A percentile compares a stretch with the other conserved stretches of the same genome.
Evolutionary conservation across 2,888 invertebrate genomes (phyloP).

Genomic region (Imbricaverruca yamaguchii): DNA sequence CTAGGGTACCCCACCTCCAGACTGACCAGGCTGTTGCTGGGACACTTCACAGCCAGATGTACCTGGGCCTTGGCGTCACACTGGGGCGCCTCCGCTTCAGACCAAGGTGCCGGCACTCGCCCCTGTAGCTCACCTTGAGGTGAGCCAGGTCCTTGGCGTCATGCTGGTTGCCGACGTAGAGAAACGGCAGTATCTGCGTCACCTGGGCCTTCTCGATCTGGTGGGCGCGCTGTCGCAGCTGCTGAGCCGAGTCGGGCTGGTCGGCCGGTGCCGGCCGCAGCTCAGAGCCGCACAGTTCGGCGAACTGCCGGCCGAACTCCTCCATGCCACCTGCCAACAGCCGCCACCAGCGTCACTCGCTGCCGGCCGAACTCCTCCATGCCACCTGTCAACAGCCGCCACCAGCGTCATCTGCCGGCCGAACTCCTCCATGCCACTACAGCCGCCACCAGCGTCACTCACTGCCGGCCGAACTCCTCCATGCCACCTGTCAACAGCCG

Average conservation of each 20-base stretch:
- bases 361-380: slow-evolving; percentile 29
- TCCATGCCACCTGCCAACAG: slow-evolving; percentile 30
- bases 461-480: slow-evolving; percentile 29
- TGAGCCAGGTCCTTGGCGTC: slow-evolving; percentile 65
- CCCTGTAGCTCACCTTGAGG: slow-evolving; percentile 46
- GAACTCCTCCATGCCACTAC: slow-evolving; percentile 31
- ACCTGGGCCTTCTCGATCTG: slow-evolving; percentile 61
- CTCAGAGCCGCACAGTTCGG: slow-evolving; percentile 61
- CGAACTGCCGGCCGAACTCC: slow-evolving; percentile 35
- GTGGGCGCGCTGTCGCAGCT: slow-evolving; percentile 38
- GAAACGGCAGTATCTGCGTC: slow-evolving; percentile 67
- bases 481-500: slow-evolving; percentile 29
- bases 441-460: too few relatives aligned
- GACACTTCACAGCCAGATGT: too few relatives aligned
- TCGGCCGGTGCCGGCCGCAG: slow-evolving; percentile 39
- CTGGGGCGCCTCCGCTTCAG: too few relatives aligned
- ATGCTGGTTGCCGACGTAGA: slow-evolving; percentile 71
- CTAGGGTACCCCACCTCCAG: too few relatives aligned
- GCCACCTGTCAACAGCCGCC: slow-evolving; percentile 27
- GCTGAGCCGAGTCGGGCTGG: slow-evolving; percentile 14
- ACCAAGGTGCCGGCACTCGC: too few relatives aligned
- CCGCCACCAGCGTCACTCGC: too few relatives aligned
- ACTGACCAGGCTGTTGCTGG: too few relatives aligned
- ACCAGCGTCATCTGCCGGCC: slow-evolving; percentile 1
- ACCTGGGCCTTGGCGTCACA: too few relatives aligned